Evolutionary conservation across 2,888 invertebrate genomes (phyloP).

Genomic region (Caenorhabditis sulstoni): DNA sequence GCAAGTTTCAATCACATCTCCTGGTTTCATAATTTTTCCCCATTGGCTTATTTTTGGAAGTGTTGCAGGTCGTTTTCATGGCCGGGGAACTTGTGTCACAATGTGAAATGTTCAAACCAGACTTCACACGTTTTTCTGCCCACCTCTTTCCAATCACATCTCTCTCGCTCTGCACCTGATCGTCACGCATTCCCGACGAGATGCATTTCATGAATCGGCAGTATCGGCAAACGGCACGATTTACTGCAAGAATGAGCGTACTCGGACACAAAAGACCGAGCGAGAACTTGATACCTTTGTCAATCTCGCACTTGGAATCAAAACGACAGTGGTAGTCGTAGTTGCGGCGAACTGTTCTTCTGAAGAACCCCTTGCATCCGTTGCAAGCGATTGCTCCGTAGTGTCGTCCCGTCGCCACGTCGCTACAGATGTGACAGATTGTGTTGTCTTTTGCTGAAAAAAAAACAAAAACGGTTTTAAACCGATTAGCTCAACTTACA

Average conservation of each 20-base stretch:
- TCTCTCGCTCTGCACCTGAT: slow-evolving; percentile 73
- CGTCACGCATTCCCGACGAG: slow-evolving; percentile 78
- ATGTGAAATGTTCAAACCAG: slow-evolving; percentile 3
- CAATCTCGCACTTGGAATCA: slow-evolving; percentile 75
- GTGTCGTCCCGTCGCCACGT: slow-evolving; percentile 76
- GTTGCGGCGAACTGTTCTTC: slow-evolving; percentile 76
- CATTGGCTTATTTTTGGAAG: no score
- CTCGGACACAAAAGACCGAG: neutral
- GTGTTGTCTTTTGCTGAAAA: slow-evolving; percentile 48
- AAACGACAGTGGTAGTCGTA: slow-evolving; percentile 79
- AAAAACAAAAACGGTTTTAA: no score
- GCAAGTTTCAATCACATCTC: no score
- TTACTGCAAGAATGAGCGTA: slow-evolving; percentile 68
- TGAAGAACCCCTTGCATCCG: slow-evolving; percentile 79
- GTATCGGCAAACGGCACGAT: slow-evolving; percentile 79
- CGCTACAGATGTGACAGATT: slow-evolving; percentile 77
- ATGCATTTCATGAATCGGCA: slow-evolving; percentile 78
- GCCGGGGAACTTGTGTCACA: neutral
- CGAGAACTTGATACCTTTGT: slow-evolving; percentile 71
- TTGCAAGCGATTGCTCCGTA: slow-evolving; percentile 78
- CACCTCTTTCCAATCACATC: slow-evolving; percentile 68
- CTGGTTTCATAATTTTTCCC: no score
- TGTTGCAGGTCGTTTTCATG: no score
- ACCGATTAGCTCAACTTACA: slow-evolving; percentile 11
- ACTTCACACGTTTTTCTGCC: slow-evolving; percentile 5